Base-by-base conservation (phyloP, 2,888 invertebrate genomes). In the Sinopyrophorus schimmeli region DNA sequence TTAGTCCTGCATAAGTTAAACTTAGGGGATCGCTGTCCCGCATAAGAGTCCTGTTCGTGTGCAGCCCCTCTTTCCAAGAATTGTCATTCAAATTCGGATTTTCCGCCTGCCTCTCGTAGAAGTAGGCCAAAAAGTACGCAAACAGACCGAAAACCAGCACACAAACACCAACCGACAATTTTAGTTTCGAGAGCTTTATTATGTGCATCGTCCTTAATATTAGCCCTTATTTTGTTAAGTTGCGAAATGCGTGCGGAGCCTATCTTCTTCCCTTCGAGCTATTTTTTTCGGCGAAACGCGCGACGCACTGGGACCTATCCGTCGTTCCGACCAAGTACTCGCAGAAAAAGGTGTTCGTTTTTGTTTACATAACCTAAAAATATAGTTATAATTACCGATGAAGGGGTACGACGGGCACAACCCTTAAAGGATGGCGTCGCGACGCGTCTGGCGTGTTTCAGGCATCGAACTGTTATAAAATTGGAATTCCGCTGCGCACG, bases 351-450 rank as follows among this genome's bases (percentile, higher is more conserved):
- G 10, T 16, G 26, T 3, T 15, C 16, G 10, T 30, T 20, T 40
- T 38, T 38, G 30, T 38, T 30, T 40, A 37, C 39, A 47, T 47
- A 40, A 47, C 47, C 47, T 47, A 15, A 47, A 47, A 40, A 4
- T 34, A 27, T 20, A 16, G 23, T 21, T 38, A 18, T 15, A 40
- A 47, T 47, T 40, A 47, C 20, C 30, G 16, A 7, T 31, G 39
- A 10, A 31, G 18, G 18, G 7, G 40, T 30, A 35, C 24, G 34
- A 17, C 18, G 27, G 10, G 10, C 34, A 47, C 39, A 35, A 32
- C 39, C 47, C 26, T 26, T 34, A 31, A 41, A 47, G 47, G 47
- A 41, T 41, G 47, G 47, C 47, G 47, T 47, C 47, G 47, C 47
- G 47, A 41, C 47, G 47, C 47, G 34, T 47, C 47, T 47, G 41